A percentile compares a stretch with the other conserved stretches of the same genome.
phyloP scores from a whole-genome alignment of 2,113 vertebrate genomes.

The Hippopotamus amphibius region DNA sequence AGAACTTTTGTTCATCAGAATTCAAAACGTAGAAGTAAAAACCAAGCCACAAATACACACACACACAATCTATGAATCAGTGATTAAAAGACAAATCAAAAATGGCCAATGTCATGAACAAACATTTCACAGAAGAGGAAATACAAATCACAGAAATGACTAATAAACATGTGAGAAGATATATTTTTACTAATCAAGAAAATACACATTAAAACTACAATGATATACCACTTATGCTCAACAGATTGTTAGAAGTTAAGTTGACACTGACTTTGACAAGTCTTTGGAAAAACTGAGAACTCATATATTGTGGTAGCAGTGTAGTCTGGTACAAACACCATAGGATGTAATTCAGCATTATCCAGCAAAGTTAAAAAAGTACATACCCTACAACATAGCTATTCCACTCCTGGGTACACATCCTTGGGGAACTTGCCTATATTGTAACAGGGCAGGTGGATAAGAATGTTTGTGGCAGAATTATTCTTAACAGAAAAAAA shows the following conservation, averaged over 20 bases:
- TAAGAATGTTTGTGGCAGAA: not conserved
- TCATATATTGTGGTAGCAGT: not conserved
- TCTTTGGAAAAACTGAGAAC: not conserved
- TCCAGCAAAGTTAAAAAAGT: not conserved
- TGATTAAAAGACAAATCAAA: not conserved
- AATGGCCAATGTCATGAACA: not conserved
- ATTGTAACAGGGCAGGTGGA: not conserved
- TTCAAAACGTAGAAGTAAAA: conserved; percentile 27
- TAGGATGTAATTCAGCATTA: not conserved
- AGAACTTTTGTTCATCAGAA: not conserved
- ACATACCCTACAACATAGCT: not conserved
- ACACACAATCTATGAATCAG: not conserved
- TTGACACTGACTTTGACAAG: not conserved
- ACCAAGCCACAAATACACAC: not conserved
- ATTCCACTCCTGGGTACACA: not conserved
- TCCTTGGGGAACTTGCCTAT: not conserved
- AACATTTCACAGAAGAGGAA: not conserved
- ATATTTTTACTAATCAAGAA: not conserved
- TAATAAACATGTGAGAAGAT: not conserved
- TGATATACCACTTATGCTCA: not conserved
- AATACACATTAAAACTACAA: not conserved
- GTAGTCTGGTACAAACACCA: not conserved
- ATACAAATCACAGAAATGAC: not conserved
- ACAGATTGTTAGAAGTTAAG: not conserved
- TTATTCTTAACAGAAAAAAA: not conserved